phyloP scores from a whole-genome alignment of 2,797 vertebrate species.

The Chaetodon trifasciatus region DNA sequence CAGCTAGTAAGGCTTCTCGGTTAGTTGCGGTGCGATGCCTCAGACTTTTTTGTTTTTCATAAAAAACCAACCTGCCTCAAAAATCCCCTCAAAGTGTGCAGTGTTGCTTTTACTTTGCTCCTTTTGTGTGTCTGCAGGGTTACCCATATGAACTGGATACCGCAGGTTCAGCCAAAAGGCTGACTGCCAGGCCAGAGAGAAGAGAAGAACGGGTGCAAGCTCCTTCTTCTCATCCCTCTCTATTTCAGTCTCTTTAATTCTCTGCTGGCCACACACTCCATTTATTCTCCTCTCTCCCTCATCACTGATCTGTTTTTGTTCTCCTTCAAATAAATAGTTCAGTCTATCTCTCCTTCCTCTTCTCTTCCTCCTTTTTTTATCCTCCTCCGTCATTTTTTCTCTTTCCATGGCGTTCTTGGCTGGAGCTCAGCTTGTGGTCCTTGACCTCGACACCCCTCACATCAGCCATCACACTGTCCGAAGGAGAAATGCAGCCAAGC shows the following conservation, averaged over 20 bases:
- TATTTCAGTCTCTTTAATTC: conserved; percentile 58
- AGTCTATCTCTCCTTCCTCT: conserved; percentile 13
- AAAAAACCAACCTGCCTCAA: conserved; percentile 36
- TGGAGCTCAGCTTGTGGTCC: conserved; percentile 56
- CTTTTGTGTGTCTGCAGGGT: conserved; percentile 56
- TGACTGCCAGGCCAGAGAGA: conserved; percentile 68
- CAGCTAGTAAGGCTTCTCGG: conserved; percentile 60
- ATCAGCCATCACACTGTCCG: conserved; percentile 47
- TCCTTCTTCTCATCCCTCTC: conserved; percentile 61
- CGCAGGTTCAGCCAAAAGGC: conserved; percentile 71
- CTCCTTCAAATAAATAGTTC: conserved; percentile 56
- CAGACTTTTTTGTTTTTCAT: conserved; percentile 48
- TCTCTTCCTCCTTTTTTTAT: neutral
- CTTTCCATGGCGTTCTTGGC: conserved; percentile 58
- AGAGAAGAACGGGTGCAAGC: conserved; percentile 59
- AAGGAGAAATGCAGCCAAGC: conserved; percentile 57
- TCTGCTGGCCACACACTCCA: conserved; percentile 55
- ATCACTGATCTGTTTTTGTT: conserved; percentile 49
- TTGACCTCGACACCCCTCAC: conserved; percentile 55
- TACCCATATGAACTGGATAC: conserved; percentile 74
- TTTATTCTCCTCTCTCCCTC: conserved; percentile 53
- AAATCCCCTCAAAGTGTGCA: conserved; percentile 65
- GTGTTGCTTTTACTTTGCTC: conserved; percentile 61
- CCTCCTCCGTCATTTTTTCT: conserved; percentile 30
- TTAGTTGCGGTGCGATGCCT: conserved; percentile 44